Conservation (phyloP, 2,888 invertebrate genomes). For the Sericinus montela region DNA sequence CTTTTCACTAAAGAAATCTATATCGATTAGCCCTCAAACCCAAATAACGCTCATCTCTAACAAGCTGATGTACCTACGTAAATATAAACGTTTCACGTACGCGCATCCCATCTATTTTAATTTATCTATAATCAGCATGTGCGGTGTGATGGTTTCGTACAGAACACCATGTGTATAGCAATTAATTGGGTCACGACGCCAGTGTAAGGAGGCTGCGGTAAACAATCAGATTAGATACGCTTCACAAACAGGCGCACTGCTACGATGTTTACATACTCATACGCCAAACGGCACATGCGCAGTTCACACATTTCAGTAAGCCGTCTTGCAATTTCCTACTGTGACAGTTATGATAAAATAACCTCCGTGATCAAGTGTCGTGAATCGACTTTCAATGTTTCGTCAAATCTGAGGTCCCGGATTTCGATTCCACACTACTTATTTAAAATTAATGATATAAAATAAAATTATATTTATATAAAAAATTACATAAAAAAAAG, state of each 20-base stretch:
- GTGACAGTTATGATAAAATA: too few relatives aligned
- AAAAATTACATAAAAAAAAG: too few relatives aligned
- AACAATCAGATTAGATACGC: conserved; percentile 64
- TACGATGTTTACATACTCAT: conserved; percentile 34
- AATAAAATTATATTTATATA: too few relatives aligned
- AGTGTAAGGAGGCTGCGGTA: conserved; percentile 56
- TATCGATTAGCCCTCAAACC: too few relatives aligned
- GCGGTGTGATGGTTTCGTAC: conserved; percentile 1
- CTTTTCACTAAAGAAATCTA: too few relatives aligned
- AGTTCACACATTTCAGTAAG: background rate
- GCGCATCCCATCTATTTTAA: background rate
- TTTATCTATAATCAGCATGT: conserved; percentile 5
- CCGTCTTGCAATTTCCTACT: too few relatives aligned
- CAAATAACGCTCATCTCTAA: too few relatives aligned
- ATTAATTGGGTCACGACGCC: conserved; percentile 54
- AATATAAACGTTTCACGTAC: background rate
- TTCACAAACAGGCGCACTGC: conserved; percentile 44
- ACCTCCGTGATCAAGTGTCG: too few relatives aligned
- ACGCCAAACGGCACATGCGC: conserved; percentile 12
- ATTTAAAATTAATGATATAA: too few relatives aligned
- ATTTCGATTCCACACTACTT: too few relatives aligned
- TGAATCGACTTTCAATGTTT: too few relatives aligned
- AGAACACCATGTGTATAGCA: conserved; percentile 4
- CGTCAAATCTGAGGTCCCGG: too few relatives aligned
- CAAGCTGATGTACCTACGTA: background rate